Evolutionary conservation across 2,113 vertebrate species (phyloP), one percentile per base, ranked within the genome.

Genomic region (Cyprinodon tularosa): DNA sequence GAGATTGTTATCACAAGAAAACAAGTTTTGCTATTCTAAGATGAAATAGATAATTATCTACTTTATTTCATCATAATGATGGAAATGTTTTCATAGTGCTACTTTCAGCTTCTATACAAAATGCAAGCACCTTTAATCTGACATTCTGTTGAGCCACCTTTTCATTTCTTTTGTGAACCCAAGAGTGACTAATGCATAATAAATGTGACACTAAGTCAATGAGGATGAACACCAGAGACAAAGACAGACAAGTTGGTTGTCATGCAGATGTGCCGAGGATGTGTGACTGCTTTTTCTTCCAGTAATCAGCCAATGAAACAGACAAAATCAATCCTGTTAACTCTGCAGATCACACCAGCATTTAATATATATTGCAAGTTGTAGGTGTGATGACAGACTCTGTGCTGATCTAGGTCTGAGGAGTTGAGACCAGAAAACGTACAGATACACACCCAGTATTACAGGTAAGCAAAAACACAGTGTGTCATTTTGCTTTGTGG

Each of bases 251-350:
- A 76, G 71, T 68, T 68, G 81, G 86, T 91, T 88, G 78, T 87
- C 87, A 84, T 89, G 89, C 89, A 89, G 86, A 90, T 81, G 74
- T 84, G 76, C 80, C 74, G 76, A 87, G 80, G 77, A 68, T 79
- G 84, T 84, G 82, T 89, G 82, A 90, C 88, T 13, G 67, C 68
- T 2, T 78, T 53, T 66, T 66, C 62, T 72, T 63, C 74, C 65
- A 73, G 72, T 80, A 86, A 90, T 89, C 87, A 91, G 65, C 69
- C 53, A 71, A 82, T 91, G 71, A 67, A 84, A 82, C 67, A 50
- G 88, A 80, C 80, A 88, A 86, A 85, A 88, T 75, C 74, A 39
- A 72, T 62, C 74, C 75, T 76, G 74, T 81, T 82, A 85, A 77
- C 53, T 71, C 68, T 62, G 68, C 59, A 70, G 71, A 39, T 44